Conservation (phyloP, 1,140 invertebrate genomes). For the Hydropsyche tenuis region DNA sequence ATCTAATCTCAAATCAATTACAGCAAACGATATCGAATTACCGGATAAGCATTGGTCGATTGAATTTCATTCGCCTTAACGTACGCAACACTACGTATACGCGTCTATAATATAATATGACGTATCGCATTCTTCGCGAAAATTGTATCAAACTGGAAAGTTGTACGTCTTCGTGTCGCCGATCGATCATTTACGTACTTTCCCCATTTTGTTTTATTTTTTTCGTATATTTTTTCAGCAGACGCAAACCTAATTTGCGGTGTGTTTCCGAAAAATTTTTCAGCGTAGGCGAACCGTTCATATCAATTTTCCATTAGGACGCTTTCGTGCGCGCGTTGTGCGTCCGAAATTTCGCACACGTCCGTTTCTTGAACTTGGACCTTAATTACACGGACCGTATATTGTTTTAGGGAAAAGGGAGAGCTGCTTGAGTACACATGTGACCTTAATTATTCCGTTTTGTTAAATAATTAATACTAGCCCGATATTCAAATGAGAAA, state of each 20-base stretch:
- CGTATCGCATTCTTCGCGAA: not conserved
- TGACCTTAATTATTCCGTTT: slow-evolving; percentile 5
- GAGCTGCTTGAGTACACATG: not conserved
- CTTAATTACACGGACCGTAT: slow-evolving; percentile 17
- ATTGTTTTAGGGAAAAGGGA: slow-evolving; percentile 29
- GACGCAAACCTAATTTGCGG: not conserved
- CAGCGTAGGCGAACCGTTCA: not conserved
- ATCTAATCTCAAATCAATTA: slow-evolving; percentile 15
- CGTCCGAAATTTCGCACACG: slow-evolving; percentile 7
- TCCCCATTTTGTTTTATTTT: not conserved
- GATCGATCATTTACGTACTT: slow-evolving; percentile 12
- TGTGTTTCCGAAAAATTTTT: not conserved
- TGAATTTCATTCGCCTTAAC: not conserved
- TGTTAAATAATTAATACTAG: not conserved
- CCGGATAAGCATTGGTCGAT: not conserved
- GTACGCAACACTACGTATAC: not conserved
- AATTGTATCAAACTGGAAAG: slow-evolving; percentile 5
- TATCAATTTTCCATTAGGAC: slow-evolving; percentile 23
- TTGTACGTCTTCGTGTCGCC: not conserved
- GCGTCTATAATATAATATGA: too few species aligned
- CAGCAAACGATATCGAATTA: not conserved
- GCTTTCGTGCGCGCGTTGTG: not conserved
- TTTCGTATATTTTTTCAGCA: not conserved
- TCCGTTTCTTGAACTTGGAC: slow-evolving; percentile 16
- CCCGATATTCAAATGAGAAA: too few species aligned